phyloP scores from a whole-genome alignment of 2,888 invertebrate genomes.

The Eumerus sabulonum region DNA sequence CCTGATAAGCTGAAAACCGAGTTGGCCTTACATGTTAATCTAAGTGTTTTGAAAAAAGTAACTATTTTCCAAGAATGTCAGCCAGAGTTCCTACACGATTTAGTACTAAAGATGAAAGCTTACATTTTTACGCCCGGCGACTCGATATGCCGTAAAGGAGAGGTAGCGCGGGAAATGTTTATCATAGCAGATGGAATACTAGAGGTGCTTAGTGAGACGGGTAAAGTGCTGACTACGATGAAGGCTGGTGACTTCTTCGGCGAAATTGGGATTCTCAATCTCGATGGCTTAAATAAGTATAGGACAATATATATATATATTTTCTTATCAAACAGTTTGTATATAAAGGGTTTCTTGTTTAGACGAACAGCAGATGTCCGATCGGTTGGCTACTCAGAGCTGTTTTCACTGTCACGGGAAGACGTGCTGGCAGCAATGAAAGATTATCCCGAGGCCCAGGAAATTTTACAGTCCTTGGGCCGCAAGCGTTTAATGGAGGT shows the following conservation, averaged over 20 bases:
- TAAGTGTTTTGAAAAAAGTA: conserved; percentile 97
- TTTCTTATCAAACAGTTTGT: too few species aligned
- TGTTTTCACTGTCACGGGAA: conserved; percentile 95
- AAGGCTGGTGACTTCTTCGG: conserved; percentile 98
- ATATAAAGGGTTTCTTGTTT: conserved; percentile 34
- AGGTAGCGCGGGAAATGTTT: conserved; percentile 98
- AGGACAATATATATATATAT: not conserved
- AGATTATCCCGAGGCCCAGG: conserved; percentile 97
- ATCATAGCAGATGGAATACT: conserved; percentile 98
- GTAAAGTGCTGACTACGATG: conserved; percentile 96
- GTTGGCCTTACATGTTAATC: conserved; percentile 95
- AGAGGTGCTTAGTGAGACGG: conserved; percentile 96
- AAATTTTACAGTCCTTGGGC: conserved; percentile 93
- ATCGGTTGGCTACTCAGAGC: conserved; percentile 96
- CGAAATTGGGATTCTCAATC: conserved; percentile 96
- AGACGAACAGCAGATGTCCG: conserved; percentile 97
- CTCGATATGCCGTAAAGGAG: conserved; percentile 95
- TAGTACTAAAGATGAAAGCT: conserved; percentile 98
- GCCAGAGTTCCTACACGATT: conserved; percentile 97
- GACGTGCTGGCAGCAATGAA: conserved; percentile 97
- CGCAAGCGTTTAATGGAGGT: conserved; percentile 93
- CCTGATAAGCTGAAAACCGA: conserved; percentile 98
- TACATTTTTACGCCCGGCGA: conserved; percentile 99
- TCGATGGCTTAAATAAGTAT: conserved; percentile 97
- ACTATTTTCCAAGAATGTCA: conserved; percentile 98